Conservation (phyloP, 1,140 invertebrate species). For the Pantala flavescens region DNA sequence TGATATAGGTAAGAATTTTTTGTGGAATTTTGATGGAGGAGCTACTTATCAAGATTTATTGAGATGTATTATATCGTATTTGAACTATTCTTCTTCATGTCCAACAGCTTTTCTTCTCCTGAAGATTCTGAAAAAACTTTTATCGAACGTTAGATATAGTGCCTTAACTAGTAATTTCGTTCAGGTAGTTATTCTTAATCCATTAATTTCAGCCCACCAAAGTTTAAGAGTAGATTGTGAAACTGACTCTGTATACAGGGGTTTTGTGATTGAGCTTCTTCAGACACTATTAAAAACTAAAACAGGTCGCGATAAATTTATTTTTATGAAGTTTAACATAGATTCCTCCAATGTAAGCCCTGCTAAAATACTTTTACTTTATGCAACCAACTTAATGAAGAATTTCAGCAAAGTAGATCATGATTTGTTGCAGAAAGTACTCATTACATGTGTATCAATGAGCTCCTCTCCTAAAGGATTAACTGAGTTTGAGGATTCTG, state of each 20-base stretch:
- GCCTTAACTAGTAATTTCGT: background rate
- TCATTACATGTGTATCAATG: background rate
- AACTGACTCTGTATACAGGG: background rate
- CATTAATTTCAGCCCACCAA: background rate
- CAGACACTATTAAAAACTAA: background rate
- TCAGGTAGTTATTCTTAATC: background rate
- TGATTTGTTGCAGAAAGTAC: background rate
- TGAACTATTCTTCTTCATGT: background rate
- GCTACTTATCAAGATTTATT: background rate
- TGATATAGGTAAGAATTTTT: background rate
- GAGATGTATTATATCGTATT: background rate
- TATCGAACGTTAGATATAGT: background rate
- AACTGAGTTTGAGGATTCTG: background rate
- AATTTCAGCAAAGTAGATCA: background rate
- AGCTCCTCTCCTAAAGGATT: background rate
- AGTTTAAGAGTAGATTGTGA: background rate
- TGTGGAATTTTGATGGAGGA: background rate
- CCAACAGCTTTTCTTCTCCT: background rate
- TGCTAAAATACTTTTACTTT: background rate
- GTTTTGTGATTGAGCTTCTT: background rate
- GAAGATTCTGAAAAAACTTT: background rate
- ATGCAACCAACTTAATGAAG: background rate
- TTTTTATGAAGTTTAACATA: background rate
- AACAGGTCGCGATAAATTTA: background rate
- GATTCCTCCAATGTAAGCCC: background rate